Evolutionary conservation across 2,888 invertebrate genomes (phyloP), one percentile per base, ranked within the genome.

Genomic region (Abrostola triplasia): DNA sequence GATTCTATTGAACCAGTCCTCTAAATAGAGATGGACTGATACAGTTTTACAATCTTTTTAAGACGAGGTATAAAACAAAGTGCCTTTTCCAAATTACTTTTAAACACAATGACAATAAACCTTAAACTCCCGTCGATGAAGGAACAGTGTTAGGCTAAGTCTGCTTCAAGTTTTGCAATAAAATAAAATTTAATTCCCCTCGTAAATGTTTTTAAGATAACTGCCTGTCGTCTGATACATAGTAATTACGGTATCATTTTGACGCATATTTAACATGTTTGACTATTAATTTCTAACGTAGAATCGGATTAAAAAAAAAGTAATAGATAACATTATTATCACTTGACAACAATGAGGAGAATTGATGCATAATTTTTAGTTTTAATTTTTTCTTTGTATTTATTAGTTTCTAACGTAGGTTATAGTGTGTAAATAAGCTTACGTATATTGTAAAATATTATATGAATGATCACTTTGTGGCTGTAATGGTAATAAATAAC

Each of bases 191-290:
- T 54, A 53, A 57, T 24, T 53, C 9, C 13, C n/a, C 36, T 59
- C 49, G 42, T 62, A 50, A 62, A 61, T 61, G 65, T 55, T 65
- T 66, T 54, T 6, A 64, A 62, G 61, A 55, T 44, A 66, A 60
- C 44, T 59, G 61, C 24, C 44, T 56, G 59, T 48, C 50, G 8
- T 48, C 13, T 0, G 13, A 47, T 47, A 47, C 44, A 24, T 47
- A 47, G 44, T 9, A 47, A 47, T 47, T 24, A 24, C 24, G 24
- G 24, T 8, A 24, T 13, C 24, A 47, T 24, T 44, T 13, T 44
- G 12, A 5, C 13, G 44, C 12, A 44, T 13, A 44, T 2, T 13
- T 13, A 44, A 44, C 12, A 12, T 44, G 12, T 5, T 44, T 10
- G 40, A 24, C 1, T 24, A 24, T 4, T 2, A 4, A 1, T 24